Evolutionary conservation across 2,113 vertebrate genomes (phyloP), one percentile per base, ranked within the genome.

Genomic region (Xiphophorus hellerii): DNA sequence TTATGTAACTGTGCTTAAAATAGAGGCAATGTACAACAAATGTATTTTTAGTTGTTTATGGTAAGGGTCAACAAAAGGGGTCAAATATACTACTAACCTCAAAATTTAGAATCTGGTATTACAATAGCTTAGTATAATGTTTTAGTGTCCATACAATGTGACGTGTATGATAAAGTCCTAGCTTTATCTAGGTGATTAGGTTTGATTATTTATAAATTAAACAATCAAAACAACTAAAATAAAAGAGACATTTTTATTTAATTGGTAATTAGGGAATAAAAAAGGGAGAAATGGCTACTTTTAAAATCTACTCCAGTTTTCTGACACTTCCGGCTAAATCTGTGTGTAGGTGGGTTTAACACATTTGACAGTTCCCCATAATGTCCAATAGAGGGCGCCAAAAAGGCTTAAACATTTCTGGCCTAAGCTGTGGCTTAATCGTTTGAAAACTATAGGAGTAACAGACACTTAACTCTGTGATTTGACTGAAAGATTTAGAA

Each of bases 1-100:
- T 70, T 76, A 31, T 64, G 60, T 82, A 69, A 73, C 65, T 70
- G 37, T 63, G 66, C 39, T 30, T 37, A 62, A 62, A 73, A 30
- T 66, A 28, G 11, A 11, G 3, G 20, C 5, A 44, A 35, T 54
- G 54, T 42, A 28, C 28, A 28, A 28, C 28, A 1, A n/a, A 51
- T 66, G 17, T 62, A 12, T 7, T 65, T 65, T 65, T 4, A 60
- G 37, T 4, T 51, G 30, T 69, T 65, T 15, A 25, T 10, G 13
- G 31, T 66, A 66, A 5, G 22, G 51, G 25, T 25, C 51, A 58
- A 48, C 15, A 48, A 48, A 48, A 48, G 17, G 15, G 5, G 44
- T 48, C 5, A 48, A 17, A 48, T 17, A 17, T 48, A 48, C 15
- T 3, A 58, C 51, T 58, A 3, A 25, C 25, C 51, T 17, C 51